These are phyloP conservation scores for Vimba vimba DNA, from an alignment of 2,113 vertebrate species.

Conservation along the genomic window DNA sequence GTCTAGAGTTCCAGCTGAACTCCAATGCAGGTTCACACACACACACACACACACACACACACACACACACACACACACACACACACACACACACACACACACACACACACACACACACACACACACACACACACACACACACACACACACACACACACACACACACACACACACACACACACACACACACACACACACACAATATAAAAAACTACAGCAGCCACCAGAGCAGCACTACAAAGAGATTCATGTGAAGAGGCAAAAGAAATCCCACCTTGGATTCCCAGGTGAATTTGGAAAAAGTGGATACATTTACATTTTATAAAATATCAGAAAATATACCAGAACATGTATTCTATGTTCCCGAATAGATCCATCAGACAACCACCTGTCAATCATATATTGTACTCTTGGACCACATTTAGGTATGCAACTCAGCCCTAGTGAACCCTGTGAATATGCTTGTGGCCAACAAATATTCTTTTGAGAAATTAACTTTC, in stretches of 20 bases:
- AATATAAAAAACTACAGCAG: not conserved
- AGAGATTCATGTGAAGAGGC: not conserved
- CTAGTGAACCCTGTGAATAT: not conserved
- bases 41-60: not conserved
- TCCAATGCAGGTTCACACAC: not conserved
- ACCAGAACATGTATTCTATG: not conserved
- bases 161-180: not conserved
- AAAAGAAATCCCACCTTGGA: constrained; percentile 11
- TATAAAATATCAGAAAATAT: constrained; percentile 26
- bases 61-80: too few species aligned
- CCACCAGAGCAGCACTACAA: not conserved
- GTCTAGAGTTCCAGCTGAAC: not conserved
- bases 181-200: too few species aligned
- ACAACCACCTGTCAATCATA: constrained; percentile 6
- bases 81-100: not conserved
- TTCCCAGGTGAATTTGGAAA: not conserved
- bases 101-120: not conserved
- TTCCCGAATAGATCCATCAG: not conserved
- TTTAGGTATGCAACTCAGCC: not conserved
- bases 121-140: not conserved
- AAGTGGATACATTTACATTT: not conserved
- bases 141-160: not conserved
- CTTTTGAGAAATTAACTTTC: not conserved
- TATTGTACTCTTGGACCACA: not conserved
- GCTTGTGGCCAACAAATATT: not conserved